Evolutionary conservation across 2,888 invertebrate genomes (phyloP), one percentile per base, ranked within the genome.

Genomic region (Pristionchus entomophagus): DNA sequence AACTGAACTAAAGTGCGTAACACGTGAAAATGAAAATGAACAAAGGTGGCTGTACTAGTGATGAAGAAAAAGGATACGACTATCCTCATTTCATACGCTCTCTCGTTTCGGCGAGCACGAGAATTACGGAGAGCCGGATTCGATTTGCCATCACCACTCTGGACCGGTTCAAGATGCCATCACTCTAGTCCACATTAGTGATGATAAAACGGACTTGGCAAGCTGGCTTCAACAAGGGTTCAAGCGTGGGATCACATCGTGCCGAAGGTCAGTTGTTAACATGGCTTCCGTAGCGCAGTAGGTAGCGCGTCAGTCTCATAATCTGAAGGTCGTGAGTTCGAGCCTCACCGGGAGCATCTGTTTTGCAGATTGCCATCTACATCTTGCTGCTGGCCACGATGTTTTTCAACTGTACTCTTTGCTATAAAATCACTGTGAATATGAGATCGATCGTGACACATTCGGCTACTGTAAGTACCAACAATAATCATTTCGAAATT

Each of bases 241-340:
- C n/a, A n/a, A n/a, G n/a, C n/a, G n/a, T 80, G 80, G 80, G 80
- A 80, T 22, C 80, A 80, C 32, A 53, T 80, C 53, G 32, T 29
- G 14, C 19, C 29, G 1, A 80, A 80, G 80, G 80, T 80, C 26
- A 77, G 77, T 0, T 0, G 19, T 17, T 5, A 8, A 3, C 35
- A 35, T 73, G 26, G 89, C 90, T 88, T 89, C 89, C 89, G 88
- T 91, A 89, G 91, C 91, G 96, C 96, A 96, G 96, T 96, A 96
- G 96, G 96, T 95, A 96, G 96, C 96, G 96, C 96, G 96, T 96
- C 96, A 96, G 96, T 96, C 96, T 96, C 96, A 96, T 96, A 96
- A 96, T 96, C 96, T 96, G 96, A 96, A 96, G 96, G 96, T 96
- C 96, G 96, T 96, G 96, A 96, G 96, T 96, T 96, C 96, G 96